Conservation (phyloP, 1,140 invertebrate species). For the Bilobella aurantiaca region DNA sequence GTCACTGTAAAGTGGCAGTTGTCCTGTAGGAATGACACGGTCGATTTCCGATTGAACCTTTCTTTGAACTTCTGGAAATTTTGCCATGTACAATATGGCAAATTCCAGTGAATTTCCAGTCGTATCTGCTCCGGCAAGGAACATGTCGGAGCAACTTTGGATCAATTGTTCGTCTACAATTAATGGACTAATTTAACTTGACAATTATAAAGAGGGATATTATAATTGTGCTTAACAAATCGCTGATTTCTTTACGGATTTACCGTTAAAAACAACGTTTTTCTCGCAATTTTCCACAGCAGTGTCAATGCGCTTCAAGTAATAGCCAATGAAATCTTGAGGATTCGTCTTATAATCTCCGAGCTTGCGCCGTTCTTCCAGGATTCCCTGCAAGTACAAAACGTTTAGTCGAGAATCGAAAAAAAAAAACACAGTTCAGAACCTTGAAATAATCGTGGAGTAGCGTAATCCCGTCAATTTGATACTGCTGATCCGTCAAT, state of each 20-base stretch:
- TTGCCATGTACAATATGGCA: slow-evolving; percentile 61
- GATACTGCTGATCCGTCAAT: background rate
- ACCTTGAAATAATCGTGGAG: background rate
- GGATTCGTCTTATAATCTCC: background rate
- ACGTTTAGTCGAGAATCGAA: too few relatives aligned
- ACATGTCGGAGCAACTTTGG: slow-evolving; percentile 42
- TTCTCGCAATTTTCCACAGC: too few relatives aligned
- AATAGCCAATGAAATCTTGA: background rate
- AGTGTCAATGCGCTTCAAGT: background rate
- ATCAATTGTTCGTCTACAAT: background rate
- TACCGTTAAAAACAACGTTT: too few relatives aligned
- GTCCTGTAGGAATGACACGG: slow-evolving; percentile 25
- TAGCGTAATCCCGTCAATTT: background rate
- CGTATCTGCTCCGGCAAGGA: slow-evolving; percentile 70
- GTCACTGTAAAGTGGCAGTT: background rate
- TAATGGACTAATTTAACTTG: background rate
- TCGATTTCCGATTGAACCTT: slow-evolving; percentile 71
- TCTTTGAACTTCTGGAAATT: slow-evolving; percentile 61
- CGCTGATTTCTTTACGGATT: background rate
- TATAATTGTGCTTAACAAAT: background rate
- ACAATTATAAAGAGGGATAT: background rate
- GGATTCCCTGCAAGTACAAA: background rate
- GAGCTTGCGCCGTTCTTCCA: background rate
- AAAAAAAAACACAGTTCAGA: too few relatives aligned
- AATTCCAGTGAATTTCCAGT: slow-evolving; percentile 67